Conservation (phyloP, 2,888 invertebrate genomes). For the Tigriopus californicus region DNA sequence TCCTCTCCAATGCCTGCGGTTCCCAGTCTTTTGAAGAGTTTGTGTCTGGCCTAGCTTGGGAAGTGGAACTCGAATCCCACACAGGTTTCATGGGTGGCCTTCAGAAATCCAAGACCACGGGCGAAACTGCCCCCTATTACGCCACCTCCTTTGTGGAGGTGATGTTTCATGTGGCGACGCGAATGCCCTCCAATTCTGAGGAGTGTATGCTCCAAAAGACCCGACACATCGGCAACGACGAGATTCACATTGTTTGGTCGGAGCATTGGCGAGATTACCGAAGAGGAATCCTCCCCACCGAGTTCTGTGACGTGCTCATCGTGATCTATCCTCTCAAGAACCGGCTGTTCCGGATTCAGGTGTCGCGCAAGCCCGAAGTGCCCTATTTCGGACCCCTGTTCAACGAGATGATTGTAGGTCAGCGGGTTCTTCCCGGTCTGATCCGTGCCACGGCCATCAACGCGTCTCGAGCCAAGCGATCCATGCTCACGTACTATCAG, state of each 20-base stretch:
- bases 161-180: constrained; percentile 90
- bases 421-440: constrained; percentile 54
- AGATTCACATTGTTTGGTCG: constrained; percentile 97
- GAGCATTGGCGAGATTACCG: constrained; percentile 90
- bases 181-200: constrained; percentile 77
- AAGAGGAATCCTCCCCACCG: constrained; percentile 89
- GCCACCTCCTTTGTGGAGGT: constrained; percentile 84
- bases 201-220: constrained; percentile 79
- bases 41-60: constrained; percentile 28
- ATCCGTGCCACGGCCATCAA: constrained; percentile 75
- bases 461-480: constrained; percentile 76
- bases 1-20: constrained; percentile 71
- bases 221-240: constrained; percentile 89
- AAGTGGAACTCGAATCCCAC: constrained; percentile 75
- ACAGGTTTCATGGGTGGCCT: constrained; percentile 87
- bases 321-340: constrained; percentile 76
- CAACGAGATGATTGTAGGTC: constrained; percentile 67
- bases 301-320: constrained; percentile 96
- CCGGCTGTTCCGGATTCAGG: constrained; percentile 62
- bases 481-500: constrained; percentile 70
- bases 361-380: constrained; percentile 65
- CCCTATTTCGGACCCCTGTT: constrained; percentile 90
- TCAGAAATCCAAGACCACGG: constrained; percentile 60
- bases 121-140: constrained; percentile 80
- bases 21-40: constrained; percentile 66